Evolutionary conservation across 92 coral and sea anemone species (phyloP).

Genomic region (Galaxea fascicularis): DNA sequence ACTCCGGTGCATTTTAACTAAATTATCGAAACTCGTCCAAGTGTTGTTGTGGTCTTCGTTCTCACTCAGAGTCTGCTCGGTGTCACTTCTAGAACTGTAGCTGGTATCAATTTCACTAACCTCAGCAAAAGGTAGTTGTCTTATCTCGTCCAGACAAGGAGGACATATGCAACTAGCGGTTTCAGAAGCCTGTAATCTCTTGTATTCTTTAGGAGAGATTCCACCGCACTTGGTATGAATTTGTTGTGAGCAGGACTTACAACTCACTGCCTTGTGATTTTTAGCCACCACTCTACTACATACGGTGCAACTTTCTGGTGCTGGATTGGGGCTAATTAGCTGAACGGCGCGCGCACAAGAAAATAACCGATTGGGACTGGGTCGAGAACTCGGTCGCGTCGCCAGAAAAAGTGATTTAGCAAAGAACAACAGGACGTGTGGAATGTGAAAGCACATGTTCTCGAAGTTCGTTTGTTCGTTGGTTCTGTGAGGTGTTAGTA

Average conservation of each 20-base stretch:
- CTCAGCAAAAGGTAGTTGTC: constrained; percentile 19
- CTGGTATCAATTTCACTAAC: constrained; percentile 29
- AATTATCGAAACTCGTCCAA: constrained; percentile 31
- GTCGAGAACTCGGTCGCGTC: too few species aligned
- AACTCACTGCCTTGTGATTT: constrained; percentile 35
- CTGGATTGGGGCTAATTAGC: constrained; percentile 38
- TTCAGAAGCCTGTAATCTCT: constrained; percentile 21
- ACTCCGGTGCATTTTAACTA: constrained; percentile 32
- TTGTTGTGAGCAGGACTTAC: constrained; percentile 2
- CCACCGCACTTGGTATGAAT: constrained; percentile 55
- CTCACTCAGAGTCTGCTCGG: constrained; percentile 25
- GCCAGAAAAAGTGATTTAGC: too few species aligned
- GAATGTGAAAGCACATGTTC: too few species aligned
- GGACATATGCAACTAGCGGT: constrained; percentile 19
- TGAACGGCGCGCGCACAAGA: too few species aligned
- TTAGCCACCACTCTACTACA: constrained; percentile 16
- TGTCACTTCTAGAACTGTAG: constrained; percentile 33
- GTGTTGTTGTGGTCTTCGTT: constrained; percentile 37
- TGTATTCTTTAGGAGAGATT: constrained; percentile 42
- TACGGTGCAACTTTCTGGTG: constrained; percentile 37
- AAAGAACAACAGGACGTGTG: too few species aligned
- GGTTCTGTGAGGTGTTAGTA: too few species aligned
- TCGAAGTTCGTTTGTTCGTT: too few species aligned
- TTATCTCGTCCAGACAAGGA: constrained; percentile 14
- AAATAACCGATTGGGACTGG: too few species aligned